Conservation (phyloP, 1,140 invertebrate species). For the Cotesia vestalis region DNA sequence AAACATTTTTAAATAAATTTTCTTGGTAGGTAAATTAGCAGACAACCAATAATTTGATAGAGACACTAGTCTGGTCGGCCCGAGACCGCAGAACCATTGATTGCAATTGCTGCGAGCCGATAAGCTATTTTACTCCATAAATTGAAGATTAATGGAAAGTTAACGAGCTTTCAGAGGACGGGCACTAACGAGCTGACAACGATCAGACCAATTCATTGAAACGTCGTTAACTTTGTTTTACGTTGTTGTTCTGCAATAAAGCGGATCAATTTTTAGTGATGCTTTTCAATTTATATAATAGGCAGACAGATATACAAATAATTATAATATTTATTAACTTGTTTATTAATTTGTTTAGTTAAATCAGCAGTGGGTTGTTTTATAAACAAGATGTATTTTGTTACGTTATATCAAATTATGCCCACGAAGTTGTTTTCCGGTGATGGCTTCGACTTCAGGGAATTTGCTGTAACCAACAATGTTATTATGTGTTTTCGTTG, state of each 20-base stretch:
- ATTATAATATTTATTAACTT: no score
- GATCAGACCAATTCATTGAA: slow-evolving; percentile 22
- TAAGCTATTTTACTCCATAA: slow-evolving; percentile 27
- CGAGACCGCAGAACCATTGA: slow-evolving; percentile 27
- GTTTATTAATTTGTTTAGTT: no score
- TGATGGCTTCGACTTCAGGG: no score
- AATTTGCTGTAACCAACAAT: no score
- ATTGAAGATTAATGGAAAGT: slow-evolving; percentile 34
- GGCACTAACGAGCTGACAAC: slow-evolving; percentile 26
- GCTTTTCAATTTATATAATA: not conserved
- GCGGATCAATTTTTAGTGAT: not conserved
- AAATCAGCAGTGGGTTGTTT: no score
- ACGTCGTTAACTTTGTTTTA: slow-evolving; percentile 18
- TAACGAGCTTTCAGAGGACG: slow-evolving; percentile 9
- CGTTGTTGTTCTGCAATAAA: not conserved
- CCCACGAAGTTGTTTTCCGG: no score
- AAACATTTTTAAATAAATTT: not conserved
- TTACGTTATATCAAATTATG: no score
- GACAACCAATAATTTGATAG: not conserved
- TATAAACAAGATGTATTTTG: no score
- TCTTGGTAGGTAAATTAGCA: slow-evolving; percentile 19
- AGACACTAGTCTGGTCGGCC: slow-evolving; percentile 3
- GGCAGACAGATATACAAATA: no score
- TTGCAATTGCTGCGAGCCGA: slow-evolving; percentile 16
- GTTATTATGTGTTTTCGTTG: no score